phyloP scores from a whole-genome alignment of 2,113 vertebrate genomes.

The Protobothrops flavoviridis region DNA sequence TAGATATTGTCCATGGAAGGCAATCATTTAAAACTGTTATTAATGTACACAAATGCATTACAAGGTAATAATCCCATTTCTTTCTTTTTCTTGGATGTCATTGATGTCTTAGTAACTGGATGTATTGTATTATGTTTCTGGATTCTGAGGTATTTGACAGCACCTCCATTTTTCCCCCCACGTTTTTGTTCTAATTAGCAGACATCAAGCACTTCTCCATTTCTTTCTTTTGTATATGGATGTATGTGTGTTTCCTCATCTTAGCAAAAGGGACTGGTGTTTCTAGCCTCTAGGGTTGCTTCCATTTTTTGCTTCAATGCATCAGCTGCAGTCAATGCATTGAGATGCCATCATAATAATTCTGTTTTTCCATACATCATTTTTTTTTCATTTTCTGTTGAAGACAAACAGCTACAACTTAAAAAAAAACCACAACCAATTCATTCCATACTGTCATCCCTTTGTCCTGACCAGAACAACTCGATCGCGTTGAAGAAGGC shows the following conservation, averaged over 20 bases:
- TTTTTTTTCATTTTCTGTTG: slow-evolving; percentile 87
- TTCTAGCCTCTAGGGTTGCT: slow-evolving; percentile 65
- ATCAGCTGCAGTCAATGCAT: slow-evolving; percentile 72
- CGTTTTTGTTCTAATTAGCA: slow-evolving; percentile 62
- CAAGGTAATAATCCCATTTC: slow-evolving; percentile 57
- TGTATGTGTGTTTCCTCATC: slow-evolving; percentile 60
- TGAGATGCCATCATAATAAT: slow-evolving; percentile 68
- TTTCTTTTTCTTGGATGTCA: slow-evolving; percentile 68
- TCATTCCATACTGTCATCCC: slow-evolving; percentile 98
- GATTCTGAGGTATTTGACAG: slow-evolving; percentile 61
- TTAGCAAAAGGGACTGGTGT: slow-evolving; percentile 26
- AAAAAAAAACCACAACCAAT: slow-evolving; percentile 78
- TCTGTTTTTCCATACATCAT: slow-evolving; percentile 69
- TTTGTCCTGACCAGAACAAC: slow-evolving; percentile 99
- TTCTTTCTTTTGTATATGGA: slow-evolving; percentile 51
- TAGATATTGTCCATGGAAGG: slow-evolving; percentile 46
- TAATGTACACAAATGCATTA: slow-evolving; percentile 40
- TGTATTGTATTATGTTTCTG: slow-evolving; percentile 57
- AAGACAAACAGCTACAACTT: slow-evolving; percentile 61
- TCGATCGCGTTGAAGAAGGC: slow-evolving; percentile 99
- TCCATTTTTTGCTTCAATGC: slow-evolving; percentile 66
- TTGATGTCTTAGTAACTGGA: slow-evolving; percentile 65
- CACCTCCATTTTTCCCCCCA: slow-evolving; percentile 57
- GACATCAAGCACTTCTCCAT: slow-evolving; percentile 53
- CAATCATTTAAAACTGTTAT: slow-evolving; percentile 38